A percentile compares a stretch with the other conserved stretches of the same genome.
These are phyloP conservation scores for Amyelois transitella DNA, from an alignment of 1,140 invertebrate genomes.

Conservation along the genomic window DNA sequence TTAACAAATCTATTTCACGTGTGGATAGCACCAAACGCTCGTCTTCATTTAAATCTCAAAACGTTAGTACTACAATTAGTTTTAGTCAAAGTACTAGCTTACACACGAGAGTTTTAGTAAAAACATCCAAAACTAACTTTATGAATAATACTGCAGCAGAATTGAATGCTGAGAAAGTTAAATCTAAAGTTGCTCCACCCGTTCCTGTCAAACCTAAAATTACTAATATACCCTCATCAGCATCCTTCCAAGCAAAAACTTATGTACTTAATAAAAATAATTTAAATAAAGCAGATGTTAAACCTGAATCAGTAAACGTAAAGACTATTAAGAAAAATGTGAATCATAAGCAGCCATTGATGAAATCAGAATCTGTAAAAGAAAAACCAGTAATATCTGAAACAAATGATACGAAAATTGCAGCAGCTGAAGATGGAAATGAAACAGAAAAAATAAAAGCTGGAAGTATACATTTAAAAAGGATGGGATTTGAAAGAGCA, in stretches of 20 bases:
- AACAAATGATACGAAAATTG: constrained; percentile 14
- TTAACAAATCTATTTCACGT: constrained; percentile 41
- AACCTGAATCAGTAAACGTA: constrained; percentile 37
- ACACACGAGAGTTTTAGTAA: constrained; percentile 28
- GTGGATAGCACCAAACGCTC: constrained; percentile 47
- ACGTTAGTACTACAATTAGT: constrained; percentile 27
- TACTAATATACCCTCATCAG: constrained; percentile 27
- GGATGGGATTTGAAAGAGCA: constrained; percentile 66
- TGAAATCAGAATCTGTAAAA: constrained; percentile 41
- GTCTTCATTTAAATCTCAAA: constrained; percentile 39
- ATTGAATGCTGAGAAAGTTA: constrained; percentile 14
- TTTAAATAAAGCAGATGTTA: constrained; percentile 28
- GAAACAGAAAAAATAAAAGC: constrained; percentile 26
- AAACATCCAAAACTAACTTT: constrained; percentile 28
- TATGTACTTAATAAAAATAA: constrained; percentile 18
- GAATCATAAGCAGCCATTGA: constrained; percentile 27
- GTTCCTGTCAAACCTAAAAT: constrained; percentile 68
- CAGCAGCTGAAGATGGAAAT: constrained; percentile 6
- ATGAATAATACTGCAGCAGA: constrained; percentile 9
- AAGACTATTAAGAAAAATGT: constrained; percentile 42
- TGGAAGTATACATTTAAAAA: constrained; percentile 63
- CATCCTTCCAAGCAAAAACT: constrained; percentile 28
- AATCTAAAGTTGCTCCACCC: constrained; percentile 60
- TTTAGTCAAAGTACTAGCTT: constrained; percentile 32
- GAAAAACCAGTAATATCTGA: constrained; percentile 14